Evolutionary conservation across 1,140 invertebrate genomes (phyloP).

Genomic region (Diabrotica virgifera): DNA sequence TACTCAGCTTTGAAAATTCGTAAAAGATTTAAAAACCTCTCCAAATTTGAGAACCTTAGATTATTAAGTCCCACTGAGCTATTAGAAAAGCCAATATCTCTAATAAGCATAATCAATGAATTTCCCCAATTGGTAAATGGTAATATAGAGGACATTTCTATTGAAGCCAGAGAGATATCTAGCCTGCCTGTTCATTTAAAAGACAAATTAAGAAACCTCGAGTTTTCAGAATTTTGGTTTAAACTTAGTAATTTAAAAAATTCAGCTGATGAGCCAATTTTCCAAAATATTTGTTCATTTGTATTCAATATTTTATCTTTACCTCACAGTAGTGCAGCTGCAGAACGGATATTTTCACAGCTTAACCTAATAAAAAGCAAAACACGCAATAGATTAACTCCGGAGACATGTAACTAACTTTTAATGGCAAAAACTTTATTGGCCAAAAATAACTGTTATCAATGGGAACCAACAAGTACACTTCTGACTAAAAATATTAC

Average conservation of each 20-base stretch:
- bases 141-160: neutral
- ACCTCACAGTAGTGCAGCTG: conserved; percentile 7
- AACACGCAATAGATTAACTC: neutral
- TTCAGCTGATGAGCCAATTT: too few species aligned
- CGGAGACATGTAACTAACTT: conserved; percentile 5
- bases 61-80: neutral
- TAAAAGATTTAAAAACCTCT: neutral
- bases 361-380: neutral
- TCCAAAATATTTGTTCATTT: neutral
- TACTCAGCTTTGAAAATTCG: neutral
- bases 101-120: neutral
- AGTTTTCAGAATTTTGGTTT: conserved; percentile 9
- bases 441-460: neutral
- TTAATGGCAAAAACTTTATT: conserved; percentile 9
- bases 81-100: neutral
- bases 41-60: conserved; percentile 2
- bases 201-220: conserved; percentile 3
- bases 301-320: conserved; percentile 4
- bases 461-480: neutral
- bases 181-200: neutral
- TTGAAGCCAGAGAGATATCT: neutral
- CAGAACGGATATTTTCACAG: conserved; percentile 4
- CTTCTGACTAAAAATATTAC: too few species aligned
- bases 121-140: neutral
- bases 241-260: neutral